Base-by-base conservation (phyloP, 2,113 vertebrate genomes). In the Semnornis frantzii region DNA sequence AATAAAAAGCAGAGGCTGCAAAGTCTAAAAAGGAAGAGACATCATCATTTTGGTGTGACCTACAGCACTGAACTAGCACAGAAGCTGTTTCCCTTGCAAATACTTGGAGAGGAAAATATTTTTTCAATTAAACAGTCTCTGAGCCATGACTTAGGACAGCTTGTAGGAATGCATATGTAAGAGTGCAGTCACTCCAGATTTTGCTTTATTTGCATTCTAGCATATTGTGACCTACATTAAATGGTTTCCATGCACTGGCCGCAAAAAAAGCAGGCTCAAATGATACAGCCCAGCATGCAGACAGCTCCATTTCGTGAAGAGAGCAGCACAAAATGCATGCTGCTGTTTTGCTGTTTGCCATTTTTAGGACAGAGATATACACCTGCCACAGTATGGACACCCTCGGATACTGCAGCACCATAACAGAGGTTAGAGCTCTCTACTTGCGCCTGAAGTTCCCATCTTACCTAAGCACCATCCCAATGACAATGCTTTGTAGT, bases 181-280 rank as follows among this genome's bases (percentile, higher is more conserved):
- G 42, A 77, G 31, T 19, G 58, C 82, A 95, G 60, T 83, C 75
- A 74, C 57, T 89, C 75, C 57, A 62, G 31, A 92, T 92, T 89
- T 85, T 86, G 31, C 65, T 91, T 71, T 77, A 68, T 58, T 92
- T 91, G 39, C 44, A 16, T 12, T 68, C 60, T 24, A 87, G 52
- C 84, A 66, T 87, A 87, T 64, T 87, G 71, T 87, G 82, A 92
- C 87, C 87, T 91, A 85, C 73, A 85, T 87, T 94, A 76, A 85
- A 82, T 12, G 57, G 60, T 82, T 87, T 89, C 85, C 24, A 17
- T 27, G 72, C 71, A 68, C 60, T 92, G 84, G 72, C 88, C 62
- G 4, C 86, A 71, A 68, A 89, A 52, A 68, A 89, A 42, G 42
- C 8, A 28, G 64, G 28, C 63, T 89, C 21, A 72, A 59, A n/a